A percentile compares a stretch with the other conserved stretches of the same genome.
Evolutionary conservation across 1,140 invertebrate genomes (phyloP).

Genomic region (Brachionus asplanchnoidis): DNA sequence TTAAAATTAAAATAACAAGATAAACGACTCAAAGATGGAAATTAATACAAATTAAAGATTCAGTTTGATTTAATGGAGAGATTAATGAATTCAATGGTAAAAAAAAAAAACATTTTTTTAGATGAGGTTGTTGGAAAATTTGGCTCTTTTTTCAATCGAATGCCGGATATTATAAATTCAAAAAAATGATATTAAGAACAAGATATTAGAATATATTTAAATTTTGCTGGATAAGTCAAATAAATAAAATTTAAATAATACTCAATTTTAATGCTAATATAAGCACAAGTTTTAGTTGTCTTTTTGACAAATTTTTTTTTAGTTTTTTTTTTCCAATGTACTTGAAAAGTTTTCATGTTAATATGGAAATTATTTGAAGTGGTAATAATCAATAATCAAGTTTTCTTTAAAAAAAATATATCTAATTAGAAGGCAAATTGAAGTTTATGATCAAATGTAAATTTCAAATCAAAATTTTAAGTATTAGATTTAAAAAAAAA

Average conservation of each 20-base stretch:
- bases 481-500: too few species aligned
- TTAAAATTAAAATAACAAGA: slow-evolving; percentile 15
- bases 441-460: too few species aligned
- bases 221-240: neutral
- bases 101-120: neutral
- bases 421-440: too few species aligned
- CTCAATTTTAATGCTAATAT: neutral
- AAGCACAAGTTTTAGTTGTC: too few species aligned
- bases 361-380: too few species aligned
- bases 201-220: neutral
- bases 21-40: neutral
- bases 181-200: neutral
- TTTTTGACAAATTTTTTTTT: too few species aligned
- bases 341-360: too few species aligned
- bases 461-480: too few species aligned
- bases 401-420: too few species aligned
- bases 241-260: neutral
- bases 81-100: neutral
- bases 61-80: neutral
- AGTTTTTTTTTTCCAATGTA: too few species aligned
- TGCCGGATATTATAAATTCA: neutral
- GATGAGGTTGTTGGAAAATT: neutral
- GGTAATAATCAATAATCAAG: too few species aligned
- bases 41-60: slow-evolving; percentile 4
- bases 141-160: neutral